phyloP scores from a whole-genome alignment of 2,797 vertebrate genomes.

The Xiphophorus birchmanni region DNA sequence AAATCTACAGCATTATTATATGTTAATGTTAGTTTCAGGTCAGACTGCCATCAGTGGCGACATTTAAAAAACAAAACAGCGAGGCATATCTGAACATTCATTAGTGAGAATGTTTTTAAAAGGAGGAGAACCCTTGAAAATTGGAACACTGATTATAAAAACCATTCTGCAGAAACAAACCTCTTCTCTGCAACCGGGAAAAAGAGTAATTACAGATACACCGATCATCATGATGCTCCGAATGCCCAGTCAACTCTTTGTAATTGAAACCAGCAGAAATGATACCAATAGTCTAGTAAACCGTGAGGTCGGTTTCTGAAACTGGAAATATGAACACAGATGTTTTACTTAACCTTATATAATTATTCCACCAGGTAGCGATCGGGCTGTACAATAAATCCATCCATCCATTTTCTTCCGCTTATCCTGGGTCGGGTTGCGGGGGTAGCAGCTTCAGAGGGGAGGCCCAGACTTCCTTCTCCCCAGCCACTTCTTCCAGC shows the following conservation, averaged over 20 bases:
- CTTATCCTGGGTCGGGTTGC: too few species aligned
- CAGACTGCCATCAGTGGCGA: constrained; percentile 33
- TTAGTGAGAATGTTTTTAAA: constrained; percentile 19
- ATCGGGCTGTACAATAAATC: too few species aligned
- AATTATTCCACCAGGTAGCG: background rate
- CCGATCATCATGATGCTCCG: background rate
- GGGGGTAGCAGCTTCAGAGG: too few species aligned
- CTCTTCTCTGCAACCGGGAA: background rate
- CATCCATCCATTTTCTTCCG: too few species aligned
- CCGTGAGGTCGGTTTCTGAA: background rate
- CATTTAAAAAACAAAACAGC: constrained; percentile 32
- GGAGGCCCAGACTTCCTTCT: too few species aligned
- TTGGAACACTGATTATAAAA: constrained; percentile 24
- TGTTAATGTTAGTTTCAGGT: constrained; percentile 23
- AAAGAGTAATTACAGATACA: background rate
- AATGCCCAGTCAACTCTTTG: background rate
- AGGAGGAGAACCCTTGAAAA: constrained; percentile 9
- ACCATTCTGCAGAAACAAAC: background rate
- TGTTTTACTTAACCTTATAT: background rate
- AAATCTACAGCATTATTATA: constrained; percentile 15
- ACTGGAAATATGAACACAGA: background rate
- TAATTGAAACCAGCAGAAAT: background rate
- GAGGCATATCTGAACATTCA: constrained; percentile 19
- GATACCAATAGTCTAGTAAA: background rate
- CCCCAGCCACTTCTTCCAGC: too few species aligned